These are phyloP conservation scores for Drosophila equinoxialis DNA, from an alignment of 1,140 invertebrate genomes.

Conservation along the genomic window DNA sequence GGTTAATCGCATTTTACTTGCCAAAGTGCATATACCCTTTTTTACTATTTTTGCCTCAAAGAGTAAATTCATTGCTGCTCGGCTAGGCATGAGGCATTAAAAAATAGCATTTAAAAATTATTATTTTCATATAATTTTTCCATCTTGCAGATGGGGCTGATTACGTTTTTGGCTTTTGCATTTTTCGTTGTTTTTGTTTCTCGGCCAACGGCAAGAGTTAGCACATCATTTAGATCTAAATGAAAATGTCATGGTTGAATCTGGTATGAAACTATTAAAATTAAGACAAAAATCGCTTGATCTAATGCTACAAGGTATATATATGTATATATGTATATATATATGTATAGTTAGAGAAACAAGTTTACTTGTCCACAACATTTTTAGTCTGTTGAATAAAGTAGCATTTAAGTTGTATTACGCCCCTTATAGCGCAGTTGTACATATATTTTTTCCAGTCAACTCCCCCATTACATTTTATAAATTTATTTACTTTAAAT, in stretches of 20 bases:
- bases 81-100: slow-evolving; percentile 60
- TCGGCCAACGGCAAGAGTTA: slow-evolving; percentile 35
- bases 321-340: too few species aligned
- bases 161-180: slow-evolving; percentile 35
- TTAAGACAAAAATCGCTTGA: slow-evolving; percentile 4
- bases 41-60: neutral
- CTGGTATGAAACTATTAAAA: slow-evolving; percentile 8
- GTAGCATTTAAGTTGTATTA: too few species aligned
- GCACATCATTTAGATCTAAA: slow-evolving; percentile 43
- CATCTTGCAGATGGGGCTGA: slow-evolving; percentile 26
- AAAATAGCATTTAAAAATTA: slow-evolving; percentile 60
- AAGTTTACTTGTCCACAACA: too few species aligned
- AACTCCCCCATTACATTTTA: too few species aligned
- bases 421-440: too few species aligned
- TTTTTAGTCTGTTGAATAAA: too few species aligned
- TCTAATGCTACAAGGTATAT: too few species aligned
- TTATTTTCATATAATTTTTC: slow-evolving; percentile 51
- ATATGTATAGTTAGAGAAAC: too few species aligned
- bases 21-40: neutral
- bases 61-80: slow-evolving; percentile 45
- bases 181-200: neutral
- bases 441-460: too few species aligned
- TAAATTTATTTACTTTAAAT: too few species aligned
- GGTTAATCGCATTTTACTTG: too few species aligned
- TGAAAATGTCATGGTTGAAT: slow-evolving; percentile 28